These are phyloP conservation scores for Ibidorhyncha struthersii DNA, from an alignment of 2,113 vertebrate genomes.

Conservation along the genomic window DNA sequence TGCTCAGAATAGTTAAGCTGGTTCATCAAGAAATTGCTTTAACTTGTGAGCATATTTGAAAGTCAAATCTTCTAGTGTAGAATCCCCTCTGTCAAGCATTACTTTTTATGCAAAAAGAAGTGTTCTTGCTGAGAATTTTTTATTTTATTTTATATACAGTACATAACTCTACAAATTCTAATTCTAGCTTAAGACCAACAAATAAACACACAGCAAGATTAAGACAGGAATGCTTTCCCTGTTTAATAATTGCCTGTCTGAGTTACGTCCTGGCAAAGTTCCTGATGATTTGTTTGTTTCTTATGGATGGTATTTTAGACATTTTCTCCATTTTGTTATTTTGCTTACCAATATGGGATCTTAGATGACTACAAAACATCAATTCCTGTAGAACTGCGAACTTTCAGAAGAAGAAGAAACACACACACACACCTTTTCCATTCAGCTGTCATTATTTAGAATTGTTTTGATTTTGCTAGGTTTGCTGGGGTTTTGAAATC, in stretches of 20 bases:
- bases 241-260: neutral
- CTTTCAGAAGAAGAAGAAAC: neutral
- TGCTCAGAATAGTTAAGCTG: neutral
- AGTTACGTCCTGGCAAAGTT: neutral
- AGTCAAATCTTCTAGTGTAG: neutral
- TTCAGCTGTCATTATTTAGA: neutral
- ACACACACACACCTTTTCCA: neutral
- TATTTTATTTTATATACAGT: neutral
- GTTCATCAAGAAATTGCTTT: neutral
- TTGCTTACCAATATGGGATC: neutral
- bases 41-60: neutral
- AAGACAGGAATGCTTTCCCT: neutral
- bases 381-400: neutral
- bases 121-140: neutral
- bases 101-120: neutral
- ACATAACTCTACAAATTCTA: neutral
- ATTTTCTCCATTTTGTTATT: neutral
- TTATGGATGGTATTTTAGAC: neutral
- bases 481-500: neutral
- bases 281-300: neutral
- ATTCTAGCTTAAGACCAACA: neutral
- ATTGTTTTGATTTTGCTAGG: neutral
- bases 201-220: neutral
- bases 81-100: neutral
- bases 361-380: neutral